Evolutionary conservation across 2,888 invertebrate genomes (phyloP), one percentile per base, ranked within the genome.

Genomic region (Oscheius sp.): DNA sequence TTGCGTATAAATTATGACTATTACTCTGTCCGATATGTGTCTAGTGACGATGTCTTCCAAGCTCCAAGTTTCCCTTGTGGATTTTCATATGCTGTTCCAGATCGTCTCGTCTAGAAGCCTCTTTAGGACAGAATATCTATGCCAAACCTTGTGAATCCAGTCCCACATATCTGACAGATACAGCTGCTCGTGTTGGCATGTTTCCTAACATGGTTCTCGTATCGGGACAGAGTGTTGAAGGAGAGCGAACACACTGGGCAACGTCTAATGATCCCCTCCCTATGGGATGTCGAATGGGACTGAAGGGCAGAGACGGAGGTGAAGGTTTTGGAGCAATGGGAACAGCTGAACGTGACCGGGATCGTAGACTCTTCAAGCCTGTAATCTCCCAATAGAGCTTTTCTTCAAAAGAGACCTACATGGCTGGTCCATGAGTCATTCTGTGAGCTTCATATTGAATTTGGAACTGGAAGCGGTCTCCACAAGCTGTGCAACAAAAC

Each of bases 221-320:
- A 74, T 5, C 74, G 74, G 11, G 68, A 58, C 21, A 32, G 51
- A 50, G 66, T 74, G 59, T 74, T 74, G 60, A 74, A 74, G n/a
- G 74, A 66, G 33, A 74, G 74, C n/a, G 66, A 50, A 51, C 74
- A 74, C 32, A 74, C 60, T 2, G 74, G 74, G 48, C 74, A 74
- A 1, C 74, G 66, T 7, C 57, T 21, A 48, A 70, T 57, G 1
- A 59, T 32, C 1, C 72, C 53, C 21, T 72, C 72, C 33, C 57
- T 29, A 35, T 66, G 65, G 50, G 42, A 62, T 32, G 53, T 21
- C 10, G 73, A 35, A 48, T 74, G 73, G 7, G 59, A 57, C n/a
- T 74, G 73, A 48, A 74, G 68, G 33, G 66, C 47, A 21, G 73
- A 4, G 35, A 74, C 60, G 9, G 66, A 66, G 13, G 57, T 57